Evolutionary conservation across 2,113 vertebrate genomes (phyloP), one percentile per base, ranked within the genome.

Genomic region (Phylloscopus whistleri): DNA sequence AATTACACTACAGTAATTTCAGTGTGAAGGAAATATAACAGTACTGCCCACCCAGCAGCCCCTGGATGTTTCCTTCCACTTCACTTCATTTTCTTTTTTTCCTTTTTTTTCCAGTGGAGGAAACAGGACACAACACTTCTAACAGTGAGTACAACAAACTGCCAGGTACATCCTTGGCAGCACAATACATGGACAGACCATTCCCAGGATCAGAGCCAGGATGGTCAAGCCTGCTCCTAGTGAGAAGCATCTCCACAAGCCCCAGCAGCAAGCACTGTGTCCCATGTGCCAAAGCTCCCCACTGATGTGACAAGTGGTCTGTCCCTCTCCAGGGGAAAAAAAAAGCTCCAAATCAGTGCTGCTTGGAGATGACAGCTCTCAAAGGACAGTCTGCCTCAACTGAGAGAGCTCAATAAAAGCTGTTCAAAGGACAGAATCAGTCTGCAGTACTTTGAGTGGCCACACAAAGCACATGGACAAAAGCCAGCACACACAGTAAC

Each of bases 401-500:
- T 8, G 53, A 72, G 56, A 46, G 30, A 48, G 74, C 58, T 87
- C 81, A 89, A 15, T 53, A 49, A 89, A 93, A 95, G 22, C 15
- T 0, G 0, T 31, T 78, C 87, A 91, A 91, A 89, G 70, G 41
- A 64, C 15, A 60, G 70, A 79, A 64, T 37, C 84, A 43, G 82
- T 16, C 92, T 74, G 79, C 89, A 90, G 68, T n/a, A 59, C 68
- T 87, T 78, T 6, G 53, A 48, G 59, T 13, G 10, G 68, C 89
- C 59, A 33, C 37, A 83, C 59, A 90, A 89, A 93, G 68, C 69
- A 78, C 43, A 30, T 44, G 63, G 90, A 89, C 80, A 86, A 60
- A 20, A 89, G 94, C 91, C 95, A 95, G 92, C 67, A 59, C 10
- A 55, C 35, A 76, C 64, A 66, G 89, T 66, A 95, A 94, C 70